Percentiles rank a stretch among this genome's conserved stretches.
phyloP scores from a whole-genome alignment of 2,113 vertebrate species.

The Mystacornis crossleyi region DNA sequence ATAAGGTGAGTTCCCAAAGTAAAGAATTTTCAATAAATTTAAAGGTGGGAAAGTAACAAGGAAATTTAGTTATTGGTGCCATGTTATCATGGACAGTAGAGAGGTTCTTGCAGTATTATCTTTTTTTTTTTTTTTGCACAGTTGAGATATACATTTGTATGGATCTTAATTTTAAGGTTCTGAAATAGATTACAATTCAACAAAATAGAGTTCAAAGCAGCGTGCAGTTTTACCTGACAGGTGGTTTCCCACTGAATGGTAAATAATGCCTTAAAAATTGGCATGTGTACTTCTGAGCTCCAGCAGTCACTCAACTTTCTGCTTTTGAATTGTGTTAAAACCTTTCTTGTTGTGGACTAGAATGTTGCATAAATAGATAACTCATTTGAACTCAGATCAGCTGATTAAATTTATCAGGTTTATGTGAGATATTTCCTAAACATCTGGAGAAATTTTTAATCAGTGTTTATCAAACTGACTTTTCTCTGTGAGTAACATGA shows the following conservation, averaged over 20 bases:
- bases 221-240: neutral
- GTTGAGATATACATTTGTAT: neutral
- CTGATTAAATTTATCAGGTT: neutral
- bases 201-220: neutral
- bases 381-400: neutral
- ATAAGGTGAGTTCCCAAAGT: slow-evolving; percentile 84
- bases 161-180: neutral
- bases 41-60: neutral
- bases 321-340: neutral
- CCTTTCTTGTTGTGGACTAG: neutral
- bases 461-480: neutral
- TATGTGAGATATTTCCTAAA: neutral
- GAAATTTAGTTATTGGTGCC: neutral
- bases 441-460: neutral
- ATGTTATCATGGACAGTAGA: neutral
- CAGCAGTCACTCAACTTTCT: neutral
- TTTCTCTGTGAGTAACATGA: neutral
- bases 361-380: neutral
- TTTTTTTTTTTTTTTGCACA: neutral
- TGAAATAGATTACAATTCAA: neutral
- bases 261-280: neutral
- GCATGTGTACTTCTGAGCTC: neutral
- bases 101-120: neutral
- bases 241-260: neutral
- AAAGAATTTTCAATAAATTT: neutral